Evolutionary conservation across 1,140 invertebrate species (phyloP).

Genomic region (Ridgeia piscesae): DNA sequence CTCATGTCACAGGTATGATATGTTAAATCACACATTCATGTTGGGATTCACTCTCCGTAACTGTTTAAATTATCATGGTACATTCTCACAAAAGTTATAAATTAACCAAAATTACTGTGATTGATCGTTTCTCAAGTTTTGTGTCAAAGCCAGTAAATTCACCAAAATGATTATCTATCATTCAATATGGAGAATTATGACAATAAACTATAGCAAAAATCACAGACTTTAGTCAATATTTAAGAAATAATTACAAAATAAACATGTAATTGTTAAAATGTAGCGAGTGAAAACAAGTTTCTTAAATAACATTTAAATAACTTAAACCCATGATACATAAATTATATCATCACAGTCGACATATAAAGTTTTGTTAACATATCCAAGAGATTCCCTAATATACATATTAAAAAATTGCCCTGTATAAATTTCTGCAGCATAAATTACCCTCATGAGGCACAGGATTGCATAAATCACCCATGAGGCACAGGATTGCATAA

Average conservation of each 20-base stretch:
- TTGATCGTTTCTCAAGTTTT: not conserved
- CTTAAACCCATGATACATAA: not conserved
- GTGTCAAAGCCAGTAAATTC: not conserved
- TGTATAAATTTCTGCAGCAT: not conserved
- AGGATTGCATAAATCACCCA: not conserved
- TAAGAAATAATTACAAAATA: not conserved
- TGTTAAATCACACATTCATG: not conserved
- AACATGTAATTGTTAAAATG: not conserved
- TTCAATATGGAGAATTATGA: not conserved
- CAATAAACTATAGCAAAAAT: not conserved
- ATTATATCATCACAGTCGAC: not conserved
- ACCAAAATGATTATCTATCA: not conserved
- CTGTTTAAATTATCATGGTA: not conserved
- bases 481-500: not conserved
- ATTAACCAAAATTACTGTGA: not conserved
- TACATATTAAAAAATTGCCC: not conserved
- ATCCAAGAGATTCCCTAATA: not conserved
- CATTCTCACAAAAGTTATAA: not conserved
- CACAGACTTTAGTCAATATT: not conserved
- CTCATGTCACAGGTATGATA: no score
- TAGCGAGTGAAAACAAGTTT: not conserved
- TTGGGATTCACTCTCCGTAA: not conserved
- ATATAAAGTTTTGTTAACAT: not conserved
- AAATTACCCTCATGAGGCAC: not conserved
- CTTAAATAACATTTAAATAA: not conserved